Evolutionary conservation across 2,888 invertebrate species (phyloP).

Genomic region (Cryptus armator): DNA sequence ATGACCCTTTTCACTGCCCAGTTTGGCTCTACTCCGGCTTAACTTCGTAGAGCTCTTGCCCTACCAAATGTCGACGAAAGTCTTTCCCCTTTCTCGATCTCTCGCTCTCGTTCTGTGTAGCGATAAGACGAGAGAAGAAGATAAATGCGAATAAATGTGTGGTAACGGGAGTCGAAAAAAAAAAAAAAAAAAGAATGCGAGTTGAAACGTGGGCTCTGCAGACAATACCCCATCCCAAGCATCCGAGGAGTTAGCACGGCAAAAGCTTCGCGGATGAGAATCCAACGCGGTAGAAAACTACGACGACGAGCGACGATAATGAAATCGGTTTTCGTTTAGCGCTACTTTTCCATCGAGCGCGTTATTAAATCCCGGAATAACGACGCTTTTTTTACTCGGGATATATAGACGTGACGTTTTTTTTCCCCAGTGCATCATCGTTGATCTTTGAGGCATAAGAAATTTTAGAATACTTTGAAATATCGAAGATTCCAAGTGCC

Average conservation of each 20-base stretch:
- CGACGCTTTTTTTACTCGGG: background rate
- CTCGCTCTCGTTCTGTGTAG: background rate
- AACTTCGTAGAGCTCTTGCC: background rate
- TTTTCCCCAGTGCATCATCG: background rate
- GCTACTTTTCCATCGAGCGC: conserved; percentile 76
- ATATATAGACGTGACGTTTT: background rate
- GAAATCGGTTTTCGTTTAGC: conserved; percentile 83
- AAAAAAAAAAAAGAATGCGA: conserved; percentile 6
- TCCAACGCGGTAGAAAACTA: conserved; percentile 9
- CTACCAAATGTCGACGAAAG: background rate
- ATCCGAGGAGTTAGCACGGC: conserved; percentile 14
- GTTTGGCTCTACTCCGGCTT: conserved; percentile 5
- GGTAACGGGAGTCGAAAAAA: conserved; percentile 40
- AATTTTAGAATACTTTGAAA: too few species aligned
- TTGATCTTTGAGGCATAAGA: background rate
- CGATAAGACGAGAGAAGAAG: conserved; percentile 31
- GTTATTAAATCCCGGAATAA: conserved; percentile 61
- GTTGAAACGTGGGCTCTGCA: conserved; percentile 71
- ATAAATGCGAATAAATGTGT: conserved; percentile 19
- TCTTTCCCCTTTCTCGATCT: conserved; percentile 7
- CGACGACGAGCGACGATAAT: conserved; percentile 76
- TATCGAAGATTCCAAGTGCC: too few species aligned
- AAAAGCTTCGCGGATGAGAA: conserved; percentile 54
- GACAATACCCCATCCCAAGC: conserved; percentile 20
- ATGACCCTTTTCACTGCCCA: conserved; percentile 37